Base-by-base conservation (phyloP, 2,888 invertebrate genomes). In the Aporophyla nigra region DNA sequence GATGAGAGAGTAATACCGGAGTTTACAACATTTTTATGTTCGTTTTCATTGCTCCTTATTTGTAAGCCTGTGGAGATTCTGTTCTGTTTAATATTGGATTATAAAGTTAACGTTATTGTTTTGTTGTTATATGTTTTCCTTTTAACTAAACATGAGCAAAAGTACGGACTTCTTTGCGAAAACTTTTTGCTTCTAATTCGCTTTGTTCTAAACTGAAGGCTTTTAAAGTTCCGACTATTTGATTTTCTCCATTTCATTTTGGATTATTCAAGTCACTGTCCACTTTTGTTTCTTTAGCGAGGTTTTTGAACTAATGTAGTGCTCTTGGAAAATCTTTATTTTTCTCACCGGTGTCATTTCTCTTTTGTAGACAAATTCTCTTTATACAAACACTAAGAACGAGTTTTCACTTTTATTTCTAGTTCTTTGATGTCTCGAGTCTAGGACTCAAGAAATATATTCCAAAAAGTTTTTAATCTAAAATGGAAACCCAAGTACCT, bases 351-450 rank as follows among this genome's bases (percentile, higher is more conserved):
- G 74, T 85, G 68, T 70, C 62, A 51, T 67, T 78, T 51, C 51
- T 51, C 19, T 19, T 51, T 82, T 85, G 54, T 63, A 78, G 66
- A 74, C 27, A 69, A 82, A 85, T 58, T 59, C n/a, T 67, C 59
- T 74, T 72, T 82, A 71, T 74, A 69, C 78, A 78, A 85, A 72
- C 43, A 78, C 66, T 72, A 66, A 66, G 51, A 71, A 49, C 24
- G 24, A 53, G 69, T 69, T 49, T 62, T 67, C 49, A 59, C 62
- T 84, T 71, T 80, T 46, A 67, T 62, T n/a, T 84, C 27, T 66
- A 58, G 24, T 54, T 76, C 56, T 85, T 71, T 76, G 69, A 72
- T 70, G 58, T 76, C 61, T 76, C 21, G 33, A n/a, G 46, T 83
- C 53, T 67, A 27, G 66, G 27, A 27, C 33, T 58, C 21, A 66